A percentile compares a stretch with the other conserved stretches of the same genome.
Conservation (phyloP, 2,797 vertebrate genomes). For the Hipposideros larvatus region DNA sequence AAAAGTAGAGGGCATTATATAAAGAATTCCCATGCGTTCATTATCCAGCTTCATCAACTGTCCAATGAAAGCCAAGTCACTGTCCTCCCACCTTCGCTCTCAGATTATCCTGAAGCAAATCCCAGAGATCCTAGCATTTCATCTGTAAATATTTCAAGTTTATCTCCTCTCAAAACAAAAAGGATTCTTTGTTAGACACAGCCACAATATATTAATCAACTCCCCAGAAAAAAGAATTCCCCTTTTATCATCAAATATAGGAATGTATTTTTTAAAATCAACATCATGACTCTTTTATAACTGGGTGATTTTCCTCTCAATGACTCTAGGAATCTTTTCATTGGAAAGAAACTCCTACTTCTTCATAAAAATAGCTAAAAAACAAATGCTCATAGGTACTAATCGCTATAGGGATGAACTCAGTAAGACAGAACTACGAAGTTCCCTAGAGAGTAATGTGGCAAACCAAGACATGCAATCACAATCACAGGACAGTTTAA, state of each 20-base stretch:
- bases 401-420: not conserved
- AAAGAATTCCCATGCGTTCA: not conserved
- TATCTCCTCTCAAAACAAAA: not conserved
- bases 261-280: not conserved
- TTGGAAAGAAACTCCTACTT: conserved; percentile 11
- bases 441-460: not conserved
- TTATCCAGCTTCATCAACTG: not conserved
- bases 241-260: not conserved
- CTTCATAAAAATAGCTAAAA: conserved; percentile 30
- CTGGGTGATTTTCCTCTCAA: not conserved
- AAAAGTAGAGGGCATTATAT: not conserved
- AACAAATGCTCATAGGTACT: not conserved
- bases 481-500: not conserved
- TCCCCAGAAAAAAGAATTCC: not conserved
- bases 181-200: not conserved
- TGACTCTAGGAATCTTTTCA: not conserved
- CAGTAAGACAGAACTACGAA: not conserved
- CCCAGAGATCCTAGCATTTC: not conserved
- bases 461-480: not conserved
- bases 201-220: not conserved
- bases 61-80: not conserved
- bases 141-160: conserved; percentile 23
- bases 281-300: not conserved
- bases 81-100: not conserved
- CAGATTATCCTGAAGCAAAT: conserved; percentile 19